Conservation (phyloP, 2,113 vertebrate species). For the Rhabdornis inornatus region DNA sequence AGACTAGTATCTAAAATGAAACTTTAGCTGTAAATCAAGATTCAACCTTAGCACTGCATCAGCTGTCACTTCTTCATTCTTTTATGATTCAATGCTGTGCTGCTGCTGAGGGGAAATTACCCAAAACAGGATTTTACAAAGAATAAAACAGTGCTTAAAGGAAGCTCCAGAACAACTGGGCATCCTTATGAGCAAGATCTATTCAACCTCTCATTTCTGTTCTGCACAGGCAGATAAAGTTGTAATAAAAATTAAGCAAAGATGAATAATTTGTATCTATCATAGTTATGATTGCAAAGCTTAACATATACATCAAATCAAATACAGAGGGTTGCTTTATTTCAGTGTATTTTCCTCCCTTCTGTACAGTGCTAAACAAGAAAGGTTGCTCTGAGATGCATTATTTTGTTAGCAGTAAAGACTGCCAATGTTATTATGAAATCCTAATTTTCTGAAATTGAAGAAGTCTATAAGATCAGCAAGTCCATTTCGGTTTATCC, state of each 20-base stretch:
- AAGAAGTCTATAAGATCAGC: neutral
- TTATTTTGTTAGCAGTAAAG: neutral
- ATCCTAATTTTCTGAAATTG: neutral
- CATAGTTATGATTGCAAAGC: neutral
- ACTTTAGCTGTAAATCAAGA: neutral
- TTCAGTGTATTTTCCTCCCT: neutral
- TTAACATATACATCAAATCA: neutral
- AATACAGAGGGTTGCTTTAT: neutral
- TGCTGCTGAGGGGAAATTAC: conserved; percentile 2
- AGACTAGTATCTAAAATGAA: neutral
- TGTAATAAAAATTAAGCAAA: neutral
- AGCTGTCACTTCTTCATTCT: neutral
- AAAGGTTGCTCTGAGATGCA: neutral
- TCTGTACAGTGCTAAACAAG: neutral
- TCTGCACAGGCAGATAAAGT: neutral
- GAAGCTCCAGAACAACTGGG: neutral
- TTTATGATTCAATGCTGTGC: neutral
- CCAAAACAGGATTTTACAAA: neutral
- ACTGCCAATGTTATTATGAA: neutral
- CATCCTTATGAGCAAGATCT: neutral
- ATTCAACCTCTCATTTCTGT: neutral
- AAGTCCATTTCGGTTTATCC: neutral
- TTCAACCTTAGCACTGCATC: neutral
- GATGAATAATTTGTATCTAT: neutral
- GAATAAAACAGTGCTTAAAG: neutral